Evolutionary conservation across 2,888 invertebrate genomes (phyloP), one percentile per base, ranked within the genome.

Genomic region (Hermodice carunculata): DNA sequence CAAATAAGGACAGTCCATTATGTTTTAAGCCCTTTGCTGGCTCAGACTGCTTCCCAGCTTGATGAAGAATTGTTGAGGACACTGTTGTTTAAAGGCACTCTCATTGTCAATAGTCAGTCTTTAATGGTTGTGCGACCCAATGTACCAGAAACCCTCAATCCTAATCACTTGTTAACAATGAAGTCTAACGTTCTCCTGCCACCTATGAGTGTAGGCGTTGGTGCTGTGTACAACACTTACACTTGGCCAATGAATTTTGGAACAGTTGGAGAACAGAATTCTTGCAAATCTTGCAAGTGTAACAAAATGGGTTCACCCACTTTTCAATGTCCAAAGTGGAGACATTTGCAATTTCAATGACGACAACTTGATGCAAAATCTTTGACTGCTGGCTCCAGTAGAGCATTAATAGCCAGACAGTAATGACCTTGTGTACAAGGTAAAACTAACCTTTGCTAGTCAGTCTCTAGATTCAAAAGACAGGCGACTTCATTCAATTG

Each of bases 111-210:
- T 22, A 42, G 56, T 8, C n/a, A 42, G 5, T 42, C 56, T 4
- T 24, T 56, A 3, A 22, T 22, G 3, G 22, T 34, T 56, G 6
- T 24, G 6, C 22, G 19, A 6, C 22, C n/a, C n/a, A n/a, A n/a
- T n/a, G 6, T 51, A 28, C 51, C 26, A n/a, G 56, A n/a, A 22
- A 3, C 56, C 4, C 42, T 40, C 0, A 17, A 37, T 11, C 56
- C 56, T 5, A 37, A 56, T 24, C 40, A 56, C 17, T 22, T 56
- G 17, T 6, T 56, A 8, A 56, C 56, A 19, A 56, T 56, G 56
- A 19, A 56, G 19, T 44, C 46, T n/a, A n/a, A 24, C 6, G n/a
- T n/a, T n/a, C n/a, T n/a, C n/a, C n/a, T n/a, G n/a, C n/a, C n/a
- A n/a, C n/a, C n/a, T n/a, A n/a, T n/a, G n/a, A n/a, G n/a, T n/a